Base-by-base conservation (phyloP, 2,113 vertebrate species). In the Thalassarche chlororhynchos region DNA sequence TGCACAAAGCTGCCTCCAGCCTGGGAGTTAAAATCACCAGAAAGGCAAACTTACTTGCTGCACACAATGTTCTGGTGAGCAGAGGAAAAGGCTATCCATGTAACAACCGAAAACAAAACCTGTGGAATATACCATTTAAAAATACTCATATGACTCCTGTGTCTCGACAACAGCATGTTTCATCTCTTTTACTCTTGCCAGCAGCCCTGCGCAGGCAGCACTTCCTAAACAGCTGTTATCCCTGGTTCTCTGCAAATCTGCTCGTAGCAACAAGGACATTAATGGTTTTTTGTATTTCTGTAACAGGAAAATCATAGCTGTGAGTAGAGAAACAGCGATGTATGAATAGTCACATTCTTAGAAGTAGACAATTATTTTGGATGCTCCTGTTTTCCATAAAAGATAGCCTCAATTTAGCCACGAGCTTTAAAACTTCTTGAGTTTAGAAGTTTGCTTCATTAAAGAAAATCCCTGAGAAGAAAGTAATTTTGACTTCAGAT, bases 201-300 rank as follows among this genome's bases (percentile, higher is more conserved):
- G 83, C 58, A 29, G 46, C 65, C 49, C 62, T 8, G 21, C 3
- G 11, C 31, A 12, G 34, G 23, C 71, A 52, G 44, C 9, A 1
- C 57, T 55, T 28, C 79, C 76, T 8, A 3, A 10, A 54, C 51
- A 26, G 61, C 79, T 47, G 38, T 14, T 13, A 0, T 12, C n/a
- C 34, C 69, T 2, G 34, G 24, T 20, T 6, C 83, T 28, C 10
- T 5, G 49, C 62, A 42, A 11, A 34, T 6, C 76, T 16, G 23
- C 70, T 17, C 0, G 1, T 25, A 55, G 64, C 74, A n/a, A 1
- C 25, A 1, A 11, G 17, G 49, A 26, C 47, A 1, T 2, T 2
- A 1, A 3, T 16, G 52, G 10, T 2, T 18, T 23, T 16, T 3
- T 42, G 24, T 66, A 7, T 5, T 46, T 17, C 42, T 80, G 62